These are phyloP conservation scores for Myopa testacea DNA, from an alignment of 2,888 invertebrate genomes.

Conservation along the genomic window DNA sequence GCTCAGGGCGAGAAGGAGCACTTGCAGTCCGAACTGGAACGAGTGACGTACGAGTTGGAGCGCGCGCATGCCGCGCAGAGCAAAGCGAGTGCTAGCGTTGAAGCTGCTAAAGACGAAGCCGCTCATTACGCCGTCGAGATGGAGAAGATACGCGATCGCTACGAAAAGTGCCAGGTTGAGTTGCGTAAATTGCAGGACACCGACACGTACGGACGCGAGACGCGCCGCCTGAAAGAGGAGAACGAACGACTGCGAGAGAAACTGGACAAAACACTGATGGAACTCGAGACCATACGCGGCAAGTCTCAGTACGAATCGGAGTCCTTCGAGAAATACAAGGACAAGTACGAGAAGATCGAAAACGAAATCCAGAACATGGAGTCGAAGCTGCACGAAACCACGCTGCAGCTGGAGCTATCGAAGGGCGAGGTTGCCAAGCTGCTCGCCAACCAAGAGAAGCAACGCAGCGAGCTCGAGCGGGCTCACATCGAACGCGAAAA, in stretches of 20 bases:
- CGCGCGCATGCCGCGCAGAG: constrained; percentile 86
- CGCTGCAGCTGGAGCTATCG: constrained; percentile 83
- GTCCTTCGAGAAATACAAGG: constrained; percentile 80
- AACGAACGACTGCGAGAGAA: constrained; percentile 84
- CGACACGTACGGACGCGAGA: constrained; percentile 83
- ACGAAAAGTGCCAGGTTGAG: constrained; percentile 86
- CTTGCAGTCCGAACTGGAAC: constrained; percentile 83
- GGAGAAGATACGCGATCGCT: constrained; percentile 91
- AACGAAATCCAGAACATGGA: constrained; percentile 82
- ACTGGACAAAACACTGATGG: constrained; percentile 83
- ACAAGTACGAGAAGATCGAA: constrained; percentile 81
- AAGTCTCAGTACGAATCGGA: constrained; percentile 83
- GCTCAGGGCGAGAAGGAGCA: constrained; percentile 89
- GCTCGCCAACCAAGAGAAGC: constrained; percentile 81
- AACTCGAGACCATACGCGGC: constrained; percentile 83
- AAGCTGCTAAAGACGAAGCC: constrained; percentile 91
- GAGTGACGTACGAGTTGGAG: constrained; percentile 87
- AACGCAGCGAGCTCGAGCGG: constrained; percentile 82
- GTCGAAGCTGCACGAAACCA: constrained; percentile 81
- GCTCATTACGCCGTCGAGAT: constrained; percentile 87
- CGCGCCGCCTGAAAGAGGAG: constrained; percentile 82
- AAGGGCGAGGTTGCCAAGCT: constrained; percentile 83
- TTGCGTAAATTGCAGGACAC: constrained; percentile 85
- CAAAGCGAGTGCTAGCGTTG: constrained; percentile 86
- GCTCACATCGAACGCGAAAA: constrained; percentile 91